A percentile compares a stretch with the other conserved stretches of the same genome.
Conservation (phyloP, 1,140 invertebrate genomes). For the Rhyacophila brunnea region DNA sequence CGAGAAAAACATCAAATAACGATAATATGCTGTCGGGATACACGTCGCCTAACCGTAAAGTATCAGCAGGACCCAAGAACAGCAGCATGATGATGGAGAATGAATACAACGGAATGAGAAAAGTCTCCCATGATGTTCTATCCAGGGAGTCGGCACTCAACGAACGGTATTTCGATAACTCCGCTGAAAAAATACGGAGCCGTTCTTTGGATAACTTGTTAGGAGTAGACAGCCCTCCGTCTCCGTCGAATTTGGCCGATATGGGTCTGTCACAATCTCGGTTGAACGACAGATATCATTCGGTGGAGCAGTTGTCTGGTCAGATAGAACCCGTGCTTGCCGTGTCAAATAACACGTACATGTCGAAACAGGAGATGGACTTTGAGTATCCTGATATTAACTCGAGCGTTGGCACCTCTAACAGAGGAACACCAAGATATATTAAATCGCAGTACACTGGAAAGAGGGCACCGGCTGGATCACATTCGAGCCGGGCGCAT, state of each 20-base stretch:
- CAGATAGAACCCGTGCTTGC: conserved; percentile 50
- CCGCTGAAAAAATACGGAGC: conserved; percentile 71
- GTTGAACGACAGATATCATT: conserved; percentile 83
- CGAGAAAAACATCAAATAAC: conserved; percentile 34
- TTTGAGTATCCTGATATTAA: conserved; percentile 68
- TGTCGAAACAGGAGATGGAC: conserved; percentile 60
- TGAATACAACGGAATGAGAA: conserved; percentile 55
- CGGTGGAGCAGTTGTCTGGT: conserved; percentile 69
- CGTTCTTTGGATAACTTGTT: conserved; percentile 81
- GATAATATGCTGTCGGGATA: conserved; percentile 31
- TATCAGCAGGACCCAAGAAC: conserved; percentile 30
- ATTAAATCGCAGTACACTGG: conserved; percentile 84
- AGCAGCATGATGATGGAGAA: conserved; percentile 34
- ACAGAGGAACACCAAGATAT: conserved; percentile 68
- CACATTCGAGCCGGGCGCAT: conserved; percentile 81
- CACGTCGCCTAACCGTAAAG: conserved; percentile 30
- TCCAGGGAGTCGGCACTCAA: conserved; percentile 84
- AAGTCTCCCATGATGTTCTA: conserved; percentile 72
- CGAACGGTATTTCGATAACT: conserved; percentile 82
- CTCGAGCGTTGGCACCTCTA: conserved; percentile 60
- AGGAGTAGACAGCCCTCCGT: conserved; percentile 49
- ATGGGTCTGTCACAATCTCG: conserved; percentile 79
- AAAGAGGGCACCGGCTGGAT: conserved; percentile 71
- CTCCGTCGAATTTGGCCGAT: conserved; percentile 60
- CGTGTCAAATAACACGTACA: conserved; percentile 54